Evolutionary conservation across 2,888 invertebrate species (phyloP).

Genomic region (Heteromyza rotundicornis): DNA sequence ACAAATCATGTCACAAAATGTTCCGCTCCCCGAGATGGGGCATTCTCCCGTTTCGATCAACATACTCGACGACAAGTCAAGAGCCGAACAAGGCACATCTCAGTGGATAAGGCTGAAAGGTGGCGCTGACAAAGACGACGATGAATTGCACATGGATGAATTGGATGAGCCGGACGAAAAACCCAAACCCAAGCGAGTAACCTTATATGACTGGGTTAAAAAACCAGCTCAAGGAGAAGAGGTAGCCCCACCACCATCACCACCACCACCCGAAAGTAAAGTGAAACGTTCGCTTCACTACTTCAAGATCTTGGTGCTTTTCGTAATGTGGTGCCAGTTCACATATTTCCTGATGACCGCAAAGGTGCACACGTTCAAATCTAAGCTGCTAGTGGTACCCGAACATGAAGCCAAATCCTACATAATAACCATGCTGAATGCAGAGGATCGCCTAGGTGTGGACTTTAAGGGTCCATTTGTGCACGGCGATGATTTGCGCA

Average conservation of each 20-base stretch:
- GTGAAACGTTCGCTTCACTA: conserved; percentile 14
- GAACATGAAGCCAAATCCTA: not conserved
- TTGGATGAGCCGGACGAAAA: not conserved
- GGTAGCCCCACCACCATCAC: not conserved
- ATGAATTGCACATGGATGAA: conserved; percentile 11
- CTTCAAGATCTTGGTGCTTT: conserved; percentile 63
- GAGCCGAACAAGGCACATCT: too few relatives aligned
- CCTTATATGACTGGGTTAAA: too few relatives aligned
- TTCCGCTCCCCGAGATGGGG: too few relatives aligned
- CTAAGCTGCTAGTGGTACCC: conserved; percentile 67
- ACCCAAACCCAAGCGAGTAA: not conserved
- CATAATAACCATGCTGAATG: not conserved
- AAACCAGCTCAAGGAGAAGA: not conserved
- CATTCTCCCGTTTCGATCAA: too few relatives aligned
- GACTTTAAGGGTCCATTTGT: conserved; percentile 25
- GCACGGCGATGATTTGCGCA: not conserved
- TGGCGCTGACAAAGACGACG: conserved; percentile 18
- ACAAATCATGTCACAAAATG: too few relatives aligned
- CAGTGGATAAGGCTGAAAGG: too few relatives aligned
- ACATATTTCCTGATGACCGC: conserved; percentile 70
- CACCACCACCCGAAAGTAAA: not conserved
- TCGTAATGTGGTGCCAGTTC: conserved; percentile 70
- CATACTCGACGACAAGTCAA: too few relatives aligned
- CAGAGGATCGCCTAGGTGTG: conserved; percentile 11
- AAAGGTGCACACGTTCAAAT: conserved; percentile 67